These are phyloP conservation scores for Psittacula echo DNA, from an alignment of 2,797 vertebrate species.

Conservation along the genomic window DNA sequence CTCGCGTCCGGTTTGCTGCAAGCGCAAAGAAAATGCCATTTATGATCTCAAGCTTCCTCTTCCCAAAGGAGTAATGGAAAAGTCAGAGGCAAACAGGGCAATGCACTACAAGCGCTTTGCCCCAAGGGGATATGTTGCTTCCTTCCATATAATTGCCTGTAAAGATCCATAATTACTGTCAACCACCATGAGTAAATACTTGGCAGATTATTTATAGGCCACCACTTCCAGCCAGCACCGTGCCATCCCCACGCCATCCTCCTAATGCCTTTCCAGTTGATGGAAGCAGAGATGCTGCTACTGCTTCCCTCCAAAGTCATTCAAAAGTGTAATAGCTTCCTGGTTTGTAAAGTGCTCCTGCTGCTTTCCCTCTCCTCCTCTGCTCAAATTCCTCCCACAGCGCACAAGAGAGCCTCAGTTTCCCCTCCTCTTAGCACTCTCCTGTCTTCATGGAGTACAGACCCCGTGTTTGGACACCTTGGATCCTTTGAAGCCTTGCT, in stretches of 20 bases:
- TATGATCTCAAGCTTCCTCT: neutral
- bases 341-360: neutral
- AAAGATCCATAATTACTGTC: slow-evolving; percentile 45
- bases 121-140: slow-evolving; percentile 25
- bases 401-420: neutral
- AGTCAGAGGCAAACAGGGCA: neutral
- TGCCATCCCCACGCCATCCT: neutral
- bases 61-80: neutral
- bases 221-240: neutral
- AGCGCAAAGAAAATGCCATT: neutral
- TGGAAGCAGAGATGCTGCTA: neutral
- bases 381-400: neutral
- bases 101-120: neutral
- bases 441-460: neutral
- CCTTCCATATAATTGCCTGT: slow-evolving; percentile 11
- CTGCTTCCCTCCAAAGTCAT: neutral
- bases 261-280: neutral
- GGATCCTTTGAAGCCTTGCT: neutral
- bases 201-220: neutral
- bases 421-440: neutral
- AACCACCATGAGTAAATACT: neutral
- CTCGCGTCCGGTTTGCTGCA: neutral
- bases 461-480: fast-evolving
- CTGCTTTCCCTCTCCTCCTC: neutral
- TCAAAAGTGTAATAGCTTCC: neutral